Conservation (phyloP, 2,113 vertebrate species). For the Ceuthmochares aereus region DNA sequence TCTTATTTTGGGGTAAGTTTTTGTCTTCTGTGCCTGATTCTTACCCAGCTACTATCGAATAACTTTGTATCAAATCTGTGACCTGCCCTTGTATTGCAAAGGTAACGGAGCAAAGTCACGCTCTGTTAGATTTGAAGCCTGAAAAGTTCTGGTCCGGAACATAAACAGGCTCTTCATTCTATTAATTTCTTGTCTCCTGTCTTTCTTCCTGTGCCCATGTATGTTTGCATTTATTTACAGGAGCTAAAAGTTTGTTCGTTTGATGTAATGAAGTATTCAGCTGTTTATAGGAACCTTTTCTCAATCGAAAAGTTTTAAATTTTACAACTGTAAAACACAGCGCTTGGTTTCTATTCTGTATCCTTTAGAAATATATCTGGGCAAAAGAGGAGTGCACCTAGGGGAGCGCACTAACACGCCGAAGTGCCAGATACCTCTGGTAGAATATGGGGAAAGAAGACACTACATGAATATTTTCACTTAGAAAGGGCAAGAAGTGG, state of each 20-base stretch:
- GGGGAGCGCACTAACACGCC: neutral
- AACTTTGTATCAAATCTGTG: neutral
- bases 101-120: neutral
- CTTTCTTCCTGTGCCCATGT: neutral
- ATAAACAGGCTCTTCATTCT: neutral
- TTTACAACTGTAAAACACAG: neutral
- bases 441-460: neutral
- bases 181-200: neutral
- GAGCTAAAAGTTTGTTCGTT: neutral
- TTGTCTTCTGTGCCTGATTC: neutral
- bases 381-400: neutral
- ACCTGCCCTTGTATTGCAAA: neutral
- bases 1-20: slow-evolving; percentile 74
- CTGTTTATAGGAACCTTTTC: neutral
- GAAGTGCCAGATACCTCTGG: neutral
- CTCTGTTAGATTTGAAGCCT: neutral
- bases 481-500: neutral
- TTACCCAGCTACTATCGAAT: neutral
- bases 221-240: neutral
- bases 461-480: neutral
- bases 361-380: neutral
- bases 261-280: neutral
- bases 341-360: neutral
- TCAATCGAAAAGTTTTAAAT: neutral
- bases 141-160: neutral